Conservation (phyloP, 2,888 invertebrate genomes). For the Ectropis crepuscularia region DNA sequence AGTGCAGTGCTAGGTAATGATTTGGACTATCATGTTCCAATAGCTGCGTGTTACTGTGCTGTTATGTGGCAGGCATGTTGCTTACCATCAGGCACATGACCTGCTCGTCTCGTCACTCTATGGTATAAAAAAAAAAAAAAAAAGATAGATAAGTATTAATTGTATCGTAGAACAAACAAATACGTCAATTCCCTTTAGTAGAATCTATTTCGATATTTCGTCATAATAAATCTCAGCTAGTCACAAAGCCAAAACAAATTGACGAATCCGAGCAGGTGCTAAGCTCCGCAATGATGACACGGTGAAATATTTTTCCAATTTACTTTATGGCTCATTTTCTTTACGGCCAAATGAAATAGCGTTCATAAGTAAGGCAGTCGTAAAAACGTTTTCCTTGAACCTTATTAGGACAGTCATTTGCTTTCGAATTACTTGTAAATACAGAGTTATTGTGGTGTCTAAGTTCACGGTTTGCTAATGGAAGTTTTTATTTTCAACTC, state of each 20-base stretch:
- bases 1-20: no score
- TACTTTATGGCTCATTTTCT: conserved; percentile 38
- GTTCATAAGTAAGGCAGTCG: conserved; percentile 36
- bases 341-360: conserved; percentile 39
- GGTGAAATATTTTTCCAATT: conserved; percentile 36
- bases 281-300: conserved; percentile 31
- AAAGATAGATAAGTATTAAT: no score
- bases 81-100: no score
- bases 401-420: conserved; percentile 30
- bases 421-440: conserved; percentile 26
- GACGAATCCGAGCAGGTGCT: conserved; percentile 31
- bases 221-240: conserved; percentile 4
- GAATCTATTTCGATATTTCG: neutral
- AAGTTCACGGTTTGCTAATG: neutral
- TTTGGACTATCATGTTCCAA: no score
- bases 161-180: neutral
- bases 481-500: no score
- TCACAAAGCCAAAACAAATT: conserved; percentile 17
- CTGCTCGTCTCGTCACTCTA: no score
- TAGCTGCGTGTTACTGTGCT: no score
- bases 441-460: conserved; percentile 22
- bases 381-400: conserved; percentile 36
- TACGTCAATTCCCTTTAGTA: neutral
- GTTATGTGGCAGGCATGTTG: no score
- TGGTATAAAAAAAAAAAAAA: no score